Percentiles rank a stretch among this genome's conserved stretches.
These are phyloP conservation scores for Microctenopoma stevenorrisi DNA, from an alignment of 2,797 vertebrate genomes.

Conservation along the genomic window DNA sequence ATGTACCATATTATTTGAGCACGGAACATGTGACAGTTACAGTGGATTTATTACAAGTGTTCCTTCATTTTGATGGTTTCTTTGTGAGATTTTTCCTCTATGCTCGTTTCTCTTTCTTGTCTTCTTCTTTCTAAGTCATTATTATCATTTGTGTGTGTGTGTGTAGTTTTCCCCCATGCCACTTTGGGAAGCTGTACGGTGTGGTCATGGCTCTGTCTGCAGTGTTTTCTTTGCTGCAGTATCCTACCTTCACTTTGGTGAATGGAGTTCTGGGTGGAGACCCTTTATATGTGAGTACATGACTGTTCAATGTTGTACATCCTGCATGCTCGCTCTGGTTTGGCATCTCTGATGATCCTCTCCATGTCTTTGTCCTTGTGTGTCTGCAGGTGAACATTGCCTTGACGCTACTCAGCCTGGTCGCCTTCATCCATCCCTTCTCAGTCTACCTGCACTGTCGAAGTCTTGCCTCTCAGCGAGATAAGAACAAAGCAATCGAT, in stretches of 20 bases:
- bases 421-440: constrained; percentile 87
- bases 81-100: not conserved
- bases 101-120: not conserved
- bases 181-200: constrained; percentile 94
- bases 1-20: no score
- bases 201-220: constrained; percentile 89
- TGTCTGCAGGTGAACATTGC: constrained; percentile 86
- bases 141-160: constrained; percentile 17
- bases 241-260: constrained; percentile 88
- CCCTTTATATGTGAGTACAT: constrained; percentile 88
- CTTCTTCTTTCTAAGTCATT: not conserved
- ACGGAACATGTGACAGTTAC: no score
- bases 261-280: constrained; percentile 81
- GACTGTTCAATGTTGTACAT: not conserved
- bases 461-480: constrained; percentile 44
- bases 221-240: constrained; percentile 89
- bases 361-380: not conserved
- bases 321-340: accelerated
- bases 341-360: accelerated
- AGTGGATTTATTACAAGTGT: no score
- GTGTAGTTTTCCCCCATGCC: constrained; percentile 88
- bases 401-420: constrained; percentile 82
- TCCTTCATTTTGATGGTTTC: no score
- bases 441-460: constrained; percentile 83
- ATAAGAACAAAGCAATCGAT: constrained; percentile 5